Evolutionary conservation across 1,140 invertebrate species (phyloP), one percentile per base, ranked within the genome.

Genomic region (Heliconius hermathena): DNA sequence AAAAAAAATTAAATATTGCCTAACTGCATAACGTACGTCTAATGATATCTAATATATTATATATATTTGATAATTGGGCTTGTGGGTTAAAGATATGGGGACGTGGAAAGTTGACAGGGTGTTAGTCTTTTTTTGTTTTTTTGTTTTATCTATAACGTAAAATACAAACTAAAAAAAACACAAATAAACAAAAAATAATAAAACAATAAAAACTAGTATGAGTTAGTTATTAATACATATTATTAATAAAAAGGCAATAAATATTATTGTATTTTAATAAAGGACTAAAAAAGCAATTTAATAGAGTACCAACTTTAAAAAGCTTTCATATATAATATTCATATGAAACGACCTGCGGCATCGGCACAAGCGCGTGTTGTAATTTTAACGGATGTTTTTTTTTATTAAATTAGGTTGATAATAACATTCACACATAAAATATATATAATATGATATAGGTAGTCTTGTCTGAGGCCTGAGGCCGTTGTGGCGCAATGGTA

Each of bases 311-410:
- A 36, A 36, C n/a, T 22, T 29, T 29, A 66, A 29, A 60, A 66
- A 66, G 72, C 18, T 46, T 75, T 41, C 66, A 81, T 81, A 77
- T 77, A 74, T 77, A 54, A 81, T 77, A 78, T 77, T 74, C 71
- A 81, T 54, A 71, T 78, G 76, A 74, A 81, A 81, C 52, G 13
- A 57, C 74, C 78, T n/a, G 22, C 66, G 78, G 74, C 46, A 38
- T 20, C 66, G 74, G 74, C 29, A 52, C 29, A 41, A 72, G 66
- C 73, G 57, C 73, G 73, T 79, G 60, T 66, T 71, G 49, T 66
- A 74, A 76, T 71, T 77, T 78, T 74, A 75, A 78, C 49, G 36
- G 33, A 54, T 74, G 36, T 74, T 66, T 66, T 66, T 66, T 66
- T 60, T 66, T 66, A 29, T 29, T 16, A 29, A 26, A 66, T 66